Base-by-base conservation (phyloP, 2,888 invertebrate species). In the Nipponacmea schrenckii region DNA sequence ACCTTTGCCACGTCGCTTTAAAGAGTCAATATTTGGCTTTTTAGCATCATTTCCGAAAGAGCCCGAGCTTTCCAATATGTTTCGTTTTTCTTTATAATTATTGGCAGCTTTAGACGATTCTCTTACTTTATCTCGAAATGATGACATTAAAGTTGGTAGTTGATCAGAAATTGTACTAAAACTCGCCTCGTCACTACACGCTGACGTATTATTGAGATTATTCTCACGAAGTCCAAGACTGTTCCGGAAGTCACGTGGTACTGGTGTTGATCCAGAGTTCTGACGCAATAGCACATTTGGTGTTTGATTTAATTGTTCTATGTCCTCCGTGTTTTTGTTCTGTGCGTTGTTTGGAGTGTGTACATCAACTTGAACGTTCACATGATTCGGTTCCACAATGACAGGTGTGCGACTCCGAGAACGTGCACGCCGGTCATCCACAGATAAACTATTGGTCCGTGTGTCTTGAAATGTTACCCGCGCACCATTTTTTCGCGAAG, bases 381-480 rank as follows among this genome's bases (percentile, higher is more conserved):
- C 39, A 44, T 75, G 74, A 39, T 69, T 74, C 10, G 69, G 69
- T 62, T 62, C 65, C 24, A 73, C 78, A 1, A 65, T 68, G 5
- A 67, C 64, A 27, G 69, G 64, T 14, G 73, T 72, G 14, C 75
- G 72, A n/a, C 71, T 66, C 14, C 68, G 63, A n/a, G 66, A 68
- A 17, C 39, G 65, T 69, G 26, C 39, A 12, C 45, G 39, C 17
- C 72, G 68, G 15, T 72, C 72, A 7, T 74, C 75, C 4, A 45
- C 79, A 10, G 78, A 80, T 10, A 79, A 77, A 50, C 77, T 77
- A 14, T 75, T 79, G 2, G 80, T 74, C 3, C 83, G 80, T 8
- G 80, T 75, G 15, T 87, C 85, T 45, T 86, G 83, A 77, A 87
- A 87, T 15, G 85, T 86, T 17, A 87, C 86, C 15, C 85, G 75